Base-by-base conservation (phyloP, 2,797 vertebrate species). In the Pangasius sanitwongsei region DNA sequence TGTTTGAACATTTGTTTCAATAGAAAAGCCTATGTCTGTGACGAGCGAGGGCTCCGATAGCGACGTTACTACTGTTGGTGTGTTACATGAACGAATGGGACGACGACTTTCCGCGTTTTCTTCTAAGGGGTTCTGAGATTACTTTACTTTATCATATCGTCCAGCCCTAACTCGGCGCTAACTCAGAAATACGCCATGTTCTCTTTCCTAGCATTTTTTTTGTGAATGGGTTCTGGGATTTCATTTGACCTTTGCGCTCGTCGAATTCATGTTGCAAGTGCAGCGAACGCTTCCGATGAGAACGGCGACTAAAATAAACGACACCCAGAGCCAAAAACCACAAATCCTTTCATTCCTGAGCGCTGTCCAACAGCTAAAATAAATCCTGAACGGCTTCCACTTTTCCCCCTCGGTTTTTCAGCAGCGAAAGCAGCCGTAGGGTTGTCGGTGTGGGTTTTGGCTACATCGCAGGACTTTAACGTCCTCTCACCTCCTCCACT, bases 351-450 rank as follows among this genome's bases (percentile, higher is more conserved):
- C 87, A 31, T 86, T 88, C 55, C 84, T 85, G 81, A 85, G 23
- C 28, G 25, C 41, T 12, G 74, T 87, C 86, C 90, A 88, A 81
- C 55, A 65, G 86, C 74, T 90, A 80, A 88, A 91, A 87, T 86
- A 90, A 92, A 91, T 86, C 88, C 85, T 12, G 50, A 23, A 63
- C 67, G 28, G 86, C 85, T 81, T 87, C 88, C 63, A n/a, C 3
- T 77, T 41, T 75, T 6, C n/a, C 9, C 0, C 13, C 6, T 34
- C 18, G 16, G 5, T 3, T 2, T 0, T 84, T 12, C 85, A 55
- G 77, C 53, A 72, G 44, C 63, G 88, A 90, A 90, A 88, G 87
- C 92, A 94, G 92, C 90, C 93, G 89, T 88, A 88, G 86, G 91
- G 87, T 88, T 41, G 91, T 91, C 88, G 86, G 15, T 48, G 90